phyloP scores from a whole-genome alignment of 1,140 invertebrate genomes.

The Bombus turneri region DNA sequence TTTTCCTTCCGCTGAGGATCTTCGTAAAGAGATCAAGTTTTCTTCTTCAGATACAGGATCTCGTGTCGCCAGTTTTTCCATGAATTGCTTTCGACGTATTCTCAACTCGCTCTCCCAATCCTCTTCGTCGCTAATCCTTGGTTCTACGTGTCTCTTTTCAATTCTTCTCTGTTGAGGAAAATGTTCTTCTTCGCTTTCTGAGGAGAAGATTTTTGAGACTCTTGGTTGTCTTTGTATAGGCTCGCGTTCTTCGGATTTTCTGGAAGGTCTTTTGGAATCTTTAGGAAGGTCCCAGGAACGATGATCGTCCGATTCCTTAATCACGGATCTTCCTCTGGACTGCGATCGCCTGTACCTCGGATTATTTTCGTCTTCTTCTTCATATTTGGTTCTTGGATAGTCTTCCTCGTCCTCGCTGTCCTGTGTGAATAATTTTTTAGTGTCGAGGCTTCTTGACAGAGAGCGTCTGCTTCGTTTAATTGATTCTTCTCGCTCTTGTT shows the following conservation, averaged over 20 bases:
- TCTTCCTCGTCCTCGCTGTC: constrained; percentile 48
- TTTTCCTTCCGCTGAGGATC: constrained; percentile 80
- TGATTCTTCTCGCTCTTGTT: constrained; percentile 57
- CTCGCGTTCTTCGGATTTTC: constrained; percentile 60
- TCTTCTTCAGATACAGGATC: constrained; percentile 60
- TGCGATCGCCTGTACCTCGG: constrained; percentile 53
- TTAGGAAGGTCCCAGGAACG: constrained; percentile 67
- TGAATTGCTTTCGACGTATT: constrained; percentile 70
- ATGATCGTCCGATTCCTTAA: constrained; percentile 66
- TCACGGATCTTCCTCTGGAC: constrained; percentile 60
- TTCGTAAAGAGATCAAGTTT: constrained; percentile 66
- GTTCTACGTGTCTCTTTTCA: constrained; percentile 53
- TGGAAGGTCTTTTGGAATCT: constrained; percentile 30
- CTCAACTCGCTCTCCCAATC: constrained; percentile 78
- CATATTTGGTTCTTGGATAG: not conserved
- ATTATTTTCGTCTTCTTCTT: constrained; percentile 42
- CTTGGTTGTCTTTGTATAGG: constrained; percentile 49
- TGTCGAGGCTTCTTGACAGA: constrained; percentile 55
- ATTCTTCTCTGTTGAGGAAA: not conserved
- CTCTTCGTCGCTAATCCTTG: constrained; percentile 76
- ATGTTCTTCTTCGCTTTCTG: constrained; percentile 75
- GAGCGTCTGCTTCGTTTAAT: constrained; percentile 66
- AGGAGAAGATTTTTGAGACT: constrained; percentile 66
- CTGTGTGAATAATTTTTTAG: constrained; percentile 33
- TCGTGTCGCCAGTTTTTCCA: constrained; percentile 62